Evolutionary conservation across 2,888 invertebrate species (phyloP), one percentile per base, ranked within the genome.

Genomic region (Napeogenes sylphis): DNA sequence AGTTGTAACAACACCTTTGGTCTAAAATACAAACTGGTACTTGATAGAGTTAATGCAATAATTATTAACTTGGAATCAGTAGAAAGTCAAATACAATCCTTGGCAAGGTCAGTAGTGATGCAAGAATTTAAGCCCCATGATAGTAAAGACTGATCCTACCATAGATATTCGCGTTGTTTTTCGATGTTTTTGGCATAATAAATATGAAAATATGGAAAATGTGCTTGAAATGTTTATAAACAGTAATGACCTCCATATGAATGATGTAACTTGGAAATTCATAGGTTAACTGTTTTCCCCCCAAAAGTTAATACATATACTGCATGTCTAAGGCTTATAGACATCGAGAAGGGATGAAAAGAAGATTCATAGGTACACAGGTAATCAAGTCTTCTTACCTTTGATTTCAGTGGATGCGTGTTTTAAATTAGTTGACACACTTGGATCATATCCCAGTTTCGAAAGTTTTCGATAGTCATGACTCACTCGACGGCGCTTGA

Each of bases 231-330:
- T 90, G 90, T 90, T 90, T 84, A 89, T 89, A 83, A 90, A 90
- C 90, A 90, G 70, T 74, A 78, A 71, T 87, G 88, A 88, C 90
- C 89, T 87, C 89, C 80, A 79, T 77, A 77, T 69, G 67, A 80
- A 72, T 87, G 86, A 89, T 88, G 87, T 87, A 88, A 88, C 82
- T 83, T 77, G 73, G 70, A 72, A 70, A 75, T 74, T 71, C 73
- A 81, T 87, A 90, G 90, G 89, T 89, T 90, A 90, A 77, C 73
- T 76, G 69, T 75, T 86, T 89, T 89, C 89, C 90, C 90, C 85
- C 90, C 90, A 87, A 88, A 87, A 86, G 73, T 71, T 73, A 70
- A 65, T 58, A 69, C 51, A 64, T 62, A 64, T 47, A 56, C n/a
- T 32, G 60, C 42, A 58, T 47, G 35, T 55, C 6, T 45, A 56